Evolutionary conservation across 2,888 invertebrate genomes (phyloP).

Genomic region (Luperina testacea): DNA sequence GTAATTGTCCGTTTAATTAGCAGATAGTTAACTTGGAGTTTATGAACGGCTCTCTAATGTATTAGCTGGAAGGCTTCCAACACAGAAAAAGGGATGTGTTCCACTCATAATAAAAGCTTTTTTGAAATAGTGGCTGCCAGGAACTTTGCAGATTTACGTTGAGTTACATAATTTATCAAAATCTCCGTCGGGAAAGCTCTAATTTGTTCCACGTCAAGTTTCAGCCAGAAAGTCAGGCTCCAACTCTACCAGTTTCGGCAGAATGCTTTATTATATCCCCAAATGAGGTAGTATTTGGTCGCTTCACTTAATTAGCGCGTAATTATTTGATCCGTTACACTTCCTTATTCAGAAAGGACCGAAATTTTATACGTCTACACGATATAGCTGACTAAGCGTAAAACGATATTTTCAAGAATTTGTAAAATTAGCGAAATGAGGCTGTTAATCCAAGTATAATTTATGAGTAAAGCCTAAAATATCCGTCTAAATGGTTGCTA

Average conservation of each 20-base stretch:
- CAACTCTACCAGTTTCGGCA: neutral
- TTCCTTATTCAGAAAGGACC: constrained; percentile 23
- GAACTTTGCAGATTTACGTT: constrained; percentile 20
- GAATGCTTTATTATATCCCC: constrained; percentile 16
- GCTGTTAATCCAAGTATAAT: constrained; percentile 14
- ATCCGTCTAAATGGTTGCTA: constrained; percentile 13
- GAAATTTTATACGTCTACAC: constrained; percentile 4
- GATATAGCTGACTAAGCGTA: constrained; percentile 1
- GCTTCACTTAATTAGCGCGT: constrained; percentile 30
- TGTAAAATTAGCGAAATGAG: constrained; percentile 1
- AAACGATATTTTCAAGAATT: constrained; percentile 14
- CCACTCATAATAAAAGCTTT: constrained; percentile 35
- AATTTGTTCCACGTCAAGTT: constrained; percentile 24
- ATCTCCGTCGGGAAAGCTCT: neutral
- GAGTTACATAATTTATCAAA: constrained; percentile 35
- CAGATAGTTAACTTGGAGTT: constrained; percentile 55
- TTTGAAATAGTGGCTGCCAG: constrained; percentile 12
- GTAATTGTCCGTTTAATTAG: constrained; percentile 73
- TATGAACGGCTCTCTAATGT: constrained; percentile 51
- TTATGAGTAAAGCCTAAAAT: constrained; percentile 17
- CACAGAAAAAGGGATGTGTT: constrained; percentile 25
- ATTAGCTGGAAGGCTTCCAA: constrained; percentile 56
- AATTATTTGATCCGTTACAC: constrained; percentile 20
- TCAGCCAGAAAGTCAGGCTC: neutral
- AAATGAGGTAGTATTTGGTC: constrained; percentile 19